Percentiles rank a stretch among this genome's conserved stretches.
phyloP scores from a whole-genome alignment of 1,140 invertebrate species.

The Cheumatopsyche charites region DNA sequence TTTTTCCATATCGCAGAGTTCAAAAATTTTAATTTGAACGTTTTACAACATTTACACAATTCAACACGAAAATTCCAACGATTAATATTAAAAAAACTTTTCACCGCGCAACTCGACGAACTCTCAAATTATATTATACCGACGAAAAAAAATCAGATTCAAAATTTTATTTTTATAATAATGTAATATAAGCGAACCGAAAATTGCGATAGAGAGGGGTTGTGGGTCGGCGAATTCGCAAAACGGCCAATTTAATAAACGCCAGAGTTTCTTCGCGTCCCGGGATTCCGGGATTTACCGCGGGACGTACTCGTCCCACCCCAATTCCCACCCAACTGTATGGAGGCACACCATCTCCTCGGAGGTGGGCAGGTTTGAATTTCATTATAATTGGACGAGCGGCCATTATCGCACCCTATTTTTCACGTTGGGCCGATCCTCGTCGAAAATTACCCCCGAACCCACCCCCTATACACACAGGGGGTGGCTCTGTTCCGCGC shows the following conservation, averaged over 20 bases:
- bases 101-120: too few relatives aligned
- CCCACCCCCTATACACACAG: conserved; percentile 15
- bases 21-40: too few relatives aligned
- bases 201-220: too few relatives aligned
- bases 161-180: too few relatives aligned
- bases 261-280: neutral
- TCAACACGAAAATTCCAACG: too few relatives aligned
- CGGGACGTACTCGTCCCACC: neutral
- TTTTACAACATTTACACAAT: too few relatives aligned
- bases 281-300: neutral
- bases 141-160: too few relatives aligned
- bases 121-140: too few relatives aligned
- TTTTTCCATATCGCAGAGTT: too few relatives aligned
- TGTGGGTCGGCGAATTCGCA: neutral
- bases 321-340: neutral
- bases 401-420: conserved; percentile 48
- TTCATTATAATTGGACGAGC: conserved; percentile 49
- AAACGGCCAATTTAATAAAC: conserved; percentile 1
- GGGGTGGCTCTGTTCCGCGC: neutral
- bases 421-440: conserved; percentile 47
- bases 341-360: neutral
- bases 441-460: conserved; percentile 43
- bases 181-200: too few relatives aligned
- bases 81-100: too few relatives aligned
- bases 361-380: conserved; percentile 43